Conservation (phyloP, 2,113 vertebrate species). For the Etheostoma cragini region DNA sequence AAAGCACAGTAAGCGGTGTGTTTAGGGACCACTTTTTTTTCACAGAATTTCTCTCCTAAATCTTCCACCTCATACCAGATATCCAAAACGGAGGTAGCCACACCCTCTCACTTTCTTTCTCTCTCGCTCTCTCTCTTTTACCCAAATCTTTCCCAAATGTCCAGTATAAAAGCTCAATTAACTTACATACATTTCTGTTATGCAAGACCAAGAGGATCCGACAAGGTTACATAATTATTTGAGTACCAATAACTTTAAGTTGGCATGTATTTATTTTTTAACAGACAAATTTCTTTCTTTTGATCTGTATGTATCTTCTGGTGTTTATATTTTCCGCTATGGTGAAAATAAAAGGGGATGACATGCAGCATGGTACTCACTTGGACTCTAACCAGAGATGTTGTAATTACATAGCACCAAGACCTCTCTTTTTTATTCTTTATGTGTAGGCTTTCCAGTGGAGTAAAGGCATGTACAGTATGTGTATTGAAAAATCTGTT, state of each 20-base stretch:
- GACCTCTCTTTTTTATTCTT: background rate
- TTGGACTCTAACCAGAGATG: background rate
- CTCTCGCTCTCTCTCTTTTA: background rate
- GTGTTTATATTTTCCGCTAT: background rate
- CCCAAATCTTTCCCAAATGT: background rate
- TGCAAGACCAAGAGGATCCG: background rate
- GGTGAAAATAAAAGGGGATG: background rate
- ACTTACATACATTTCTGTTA: background rate
- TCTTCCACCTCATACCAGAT: slow-evolving; percentile 10
- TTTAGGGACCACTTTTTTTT: slow-evolving; percentile 55
- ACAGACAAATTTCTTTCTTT: background rate
- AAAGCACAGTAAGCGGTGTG: slow-evolving; percentile 48
- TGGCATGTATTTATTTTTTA: background rate
- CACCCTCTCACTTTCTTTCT: background rate
- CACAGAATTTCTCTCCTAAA: slow-evolving; percentile 16
- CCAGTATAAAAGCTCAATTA: background rate
- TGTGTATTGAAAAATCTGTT: background rate
- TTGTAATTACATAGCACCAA: background rate
- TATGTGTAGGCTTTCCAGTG: background rate
- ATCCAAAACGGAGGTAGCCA: background rate
- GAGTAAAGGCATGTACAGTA: background rate
- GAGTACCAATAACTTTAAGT: background rate
- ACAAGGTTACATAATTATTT: background rate
- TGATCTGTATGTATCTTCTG: background rate
- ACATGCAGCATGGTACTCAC: background rate